Evolutionary conservation across 2,113 vertebrate species (phyloP).

Genomic region (Leiothrix lutea): DNA sequence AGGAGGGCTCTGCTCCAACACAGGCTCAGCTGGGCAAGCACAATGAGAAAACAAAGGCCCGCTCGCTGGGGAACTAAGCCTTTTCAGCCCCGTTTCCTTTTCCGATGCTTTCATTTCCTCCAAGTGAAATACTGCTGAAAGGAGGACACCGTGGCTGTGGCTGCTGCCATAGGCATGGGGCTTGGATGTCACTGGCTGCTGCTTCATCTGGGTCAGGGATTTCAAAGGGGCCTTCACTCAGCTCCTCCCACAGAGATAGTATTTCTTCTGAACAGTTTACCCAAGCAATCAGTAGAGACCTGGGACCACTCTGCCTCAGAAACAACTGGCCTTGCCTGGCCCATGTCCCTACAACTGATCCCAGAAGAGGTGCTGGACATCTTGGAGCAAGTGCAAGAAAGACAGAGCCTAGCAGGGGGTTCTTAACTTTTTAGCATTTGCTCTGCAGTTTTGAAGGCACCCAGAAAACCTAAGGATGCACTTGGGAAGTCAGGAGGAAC

Average conservation of each 20-base stretch:
- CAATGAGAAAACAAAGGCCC: conserved; percentile 47
- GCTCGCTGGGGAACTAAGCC: conserved; percentile 1
- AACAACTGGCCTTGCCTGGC: neutral
- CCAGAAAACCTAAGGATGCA: neutral
- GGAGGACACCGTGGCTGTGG: neutral
- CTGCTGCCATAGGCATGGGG: neutral
- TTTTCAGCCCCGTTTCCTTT: conserved; percentile 58
- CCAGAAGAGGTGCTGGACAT: neutral
- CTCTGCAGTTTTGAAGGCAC: neutral
- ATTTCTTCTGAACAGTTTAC: neutral
- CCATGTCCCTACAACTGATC: neutral
- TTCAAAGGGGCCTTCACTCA: neutral
- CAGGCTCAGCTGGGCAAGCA: conserved; percentile 56
- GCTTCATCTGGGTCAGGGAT: neutral
- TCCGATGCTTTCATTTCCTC: conserved; percentile 49
- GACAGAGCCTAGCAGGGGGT: neutral
- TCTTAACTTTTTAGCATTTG: neutral
- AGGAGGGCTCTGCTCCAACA: conserved; percentile 64
- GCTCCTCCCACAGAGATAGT: neutral
- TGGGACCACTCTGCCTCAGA: neutral
- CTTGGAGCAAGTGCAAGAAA: rapidly evolving
- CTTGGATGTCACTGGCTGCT: neutral
- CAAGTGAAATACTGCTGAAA: conserved; percentile 4
- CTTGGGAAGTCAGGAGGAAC: neutral
- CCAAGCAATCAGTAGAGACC: neutral